Evolutionary conservation across 2,797 vertebrate species (phyloP).

Genomic region (Lemur catta): DNA sequence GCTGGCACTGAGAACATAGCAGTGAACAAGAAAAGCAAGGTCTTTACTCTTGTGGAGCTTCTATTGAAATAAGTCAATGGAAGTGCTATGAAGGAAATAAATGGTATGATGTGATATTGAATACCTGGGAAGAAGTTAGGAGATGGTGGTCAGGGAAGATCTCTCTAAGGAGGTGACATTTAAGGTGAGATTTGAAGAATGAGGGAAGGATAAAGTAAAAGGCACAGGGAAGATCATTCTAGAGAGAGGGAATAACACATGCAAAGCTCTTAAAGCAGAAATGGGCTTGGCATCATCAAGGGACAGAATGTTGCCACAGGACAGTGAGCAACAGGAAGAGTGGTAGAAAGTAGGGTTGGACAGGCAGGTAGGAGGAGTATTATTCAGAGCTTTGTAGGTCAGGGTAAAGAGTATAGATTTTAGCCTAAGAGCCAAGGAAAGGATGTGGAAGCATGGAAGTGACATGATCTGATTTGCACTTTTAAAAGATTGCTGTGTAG

Average conservation of each 20-base stretch:
- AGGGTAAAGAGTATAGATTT: conserved; percentile 25
- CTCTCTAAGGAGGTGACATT: background rate
- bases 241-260: background rate
- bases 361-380: background rate
- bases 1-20: background rate
- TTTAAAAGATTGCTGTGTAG: background rate
- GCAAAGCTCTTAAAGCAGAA: background rate
- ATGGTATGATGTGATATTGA: background rate
- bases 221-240: background rate
- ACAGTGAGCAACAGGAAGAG: background rate
- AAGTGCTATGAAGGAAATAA: conserved; percentile 17
- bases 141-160: background rate
- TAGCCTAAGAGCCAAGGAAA: conserved; percentile 4
- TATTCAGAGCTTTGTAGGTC: background rate
- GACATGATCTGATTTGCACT: background rate
- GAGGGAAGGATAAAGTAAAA: conserved; percentile 19
- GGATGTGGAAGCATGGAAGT: background rate
- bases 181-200: conserved; percentile 39
- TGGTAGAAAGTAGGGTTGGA: background rate
- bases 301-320: background rate
- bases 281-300: background rate
- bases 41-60: background rate
- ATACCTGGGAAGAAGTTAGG: background rate
- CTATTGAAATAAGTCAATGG: background rate
- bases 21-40: conserved; percentile 13